Conservation (phyloP, 2,797 vertebrate species). For the Rhinoraja longicauda region DNA sequence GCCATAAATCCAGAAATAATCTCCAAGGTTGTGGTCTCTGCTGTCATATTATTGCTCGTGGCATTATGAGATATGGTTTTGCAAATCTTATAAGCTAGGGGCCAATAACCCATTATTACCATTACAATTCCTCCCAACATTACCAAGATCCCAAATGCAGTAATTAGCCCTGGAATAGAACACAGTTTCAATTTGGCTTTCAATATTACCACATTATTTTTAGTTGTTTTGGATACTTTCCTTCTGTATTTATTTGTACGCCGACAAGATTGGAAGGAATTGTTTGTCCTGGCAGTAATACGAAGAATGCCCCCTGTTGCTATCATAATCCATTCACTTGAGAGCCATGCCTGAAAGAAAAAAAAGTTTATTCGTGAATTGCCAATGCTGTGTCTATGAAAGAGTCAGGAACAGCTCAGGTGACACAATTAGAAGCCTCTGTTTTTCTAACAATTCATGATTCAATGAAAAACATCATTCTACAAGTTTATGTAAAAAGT, state of each 20-base stretch:
- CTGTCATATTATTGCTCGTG: constrained; percentile 48
- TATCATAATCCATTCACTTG: constrained; percentile 67
- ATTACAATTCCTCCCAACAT: constrained; percentile 84
- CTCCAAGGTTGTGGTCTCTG: constrained; percentile 53
- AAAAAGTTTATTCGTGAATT: not conserved
- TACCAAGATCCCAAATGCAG: constrained; percentile 77
- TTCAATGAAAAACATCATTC: not conserved
- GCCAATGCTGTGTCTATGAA: not conserved
- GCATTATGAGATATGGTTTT: not conserved
- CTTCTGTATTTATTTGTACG: constrained; percentile 78
- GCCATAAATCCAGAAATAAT: constrained; percentile 77
- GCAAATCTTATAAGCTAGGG: constrained; percentile 58
- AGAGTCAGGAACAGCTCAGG: not conserved
- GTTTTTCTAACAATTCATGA: not conserved
- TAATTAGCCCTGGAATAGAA: constrained; percentile 81
- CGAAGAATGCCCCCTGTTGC: constrained; percentile 93
- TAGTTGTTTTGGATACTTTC: constrained; percentile 84
- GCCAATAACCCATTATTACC: constrained; percentile 95
- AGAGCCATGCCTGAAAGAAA: not conserved
- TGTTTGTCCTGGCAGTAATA: constrained; percentile 88
- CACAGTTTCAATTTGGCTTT: constrained; percentile 91
- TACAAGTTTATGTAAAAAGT: too few species aligned
- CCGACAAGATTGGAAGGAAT: constrained; percentile 78
- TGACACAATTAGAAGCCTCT: not conserved
- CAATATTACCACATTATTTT: constrained; percentile 90